phyloP scores from a whole-genome alignment of 2,797 vertebrate genomes.

The Phylloscopus collybita region DNA sequence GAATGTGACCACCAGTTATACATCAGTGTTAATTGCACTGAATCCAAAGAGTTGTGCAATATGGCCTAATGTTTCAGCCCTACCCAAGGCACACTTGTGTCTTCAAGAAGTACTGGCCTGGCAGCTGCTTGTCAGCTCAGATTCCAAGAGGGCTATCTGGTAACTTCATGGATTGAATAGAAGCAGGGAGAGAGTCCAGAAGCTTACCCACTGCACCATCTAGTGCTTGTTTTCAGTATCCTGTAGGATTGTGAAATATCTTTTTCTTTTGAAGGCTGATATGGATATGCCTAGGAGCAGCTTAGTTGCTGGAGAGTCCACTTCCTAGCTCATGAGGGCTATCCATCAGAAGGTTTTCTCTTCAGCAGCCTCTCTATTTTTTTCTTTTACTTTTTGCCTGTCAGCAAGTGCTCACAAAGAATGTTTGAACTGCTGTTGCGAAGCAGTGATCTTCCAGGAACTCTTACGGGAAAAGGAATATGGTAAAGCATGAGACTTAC shows the following conservation, averaged over 20 bases:
- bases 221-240: conserved; percentile 54
- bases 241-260: not conserved
- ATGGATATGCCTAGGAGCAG: not conserved
- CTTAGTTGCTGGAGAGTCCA: not conserved
- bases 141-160: not conserved
- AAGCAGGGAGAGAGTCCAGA: not conserved
- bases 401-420: not conserved
- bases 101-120: not conserved
- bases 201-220: conserved; percentile 66
- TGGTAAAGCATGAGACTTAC: not conserved
- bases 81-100: not conserved
- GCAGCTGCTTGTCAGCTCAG: not conserved
- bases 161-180: not conserved
- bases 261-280: not conserved
- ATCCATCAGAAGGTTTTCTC: not conserved
- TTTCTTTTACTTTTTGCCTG: not conserved
- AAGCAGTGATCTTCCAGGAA: not conserved
- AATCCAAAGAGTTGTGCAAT: not conserved
- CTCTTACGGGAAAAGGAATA: not conserved
- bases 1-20: not conserved
- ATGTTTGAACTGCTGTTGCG: not conserved
- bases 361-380: not conserved
- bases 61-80: not conserved
- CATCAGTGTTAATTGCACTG: not conserved
- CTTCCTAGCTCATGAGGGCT: not conserved